phyloP scores from a whole-genome alignment of 2,113 vertebrate species.

The Ptilorrhoa leucosticta region DNA sequence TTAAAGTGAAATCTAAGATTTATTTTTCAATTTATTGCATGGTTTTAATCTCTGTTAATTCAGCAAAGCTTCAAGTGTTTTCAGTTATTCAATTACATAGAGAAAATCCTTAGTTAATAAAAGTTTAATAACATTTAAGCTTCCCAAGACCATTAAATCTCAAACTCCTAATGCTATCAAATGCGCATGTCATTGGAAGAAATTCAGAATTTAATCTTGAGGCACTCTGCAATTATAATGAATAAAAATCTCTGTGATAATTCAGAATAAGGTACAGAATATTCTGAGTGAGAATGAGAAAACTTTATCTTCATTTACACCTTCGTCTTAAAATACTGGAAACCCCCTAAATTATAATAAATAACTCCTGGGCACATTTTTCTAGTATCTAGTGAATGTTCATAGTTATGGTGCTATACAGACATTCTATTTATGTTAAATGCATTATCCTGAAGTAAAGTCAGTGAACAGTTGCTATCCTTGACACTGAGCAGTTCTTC shows the following conservation, averaged over 20 bases:
- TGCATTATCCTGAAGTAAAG: not conserved
- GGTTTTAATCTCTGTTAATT: constrained; percentile 57
- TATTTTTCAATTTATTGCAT: constrained; percentile 29
- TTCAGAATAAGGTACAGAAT: constrained; percentile 17
- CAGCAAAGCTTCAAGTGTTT: constrained; percentile 42
- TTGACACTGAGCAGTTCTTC: not conserved
- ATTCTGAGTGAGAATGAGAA: constrained; percentile 1
- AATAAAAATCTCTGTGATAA: constrained; percentile 62
- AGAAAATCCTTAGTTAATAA: constrained; percentile 65
- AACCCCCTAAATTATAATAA: not conserved
- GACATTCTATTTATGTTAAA: not conserved
- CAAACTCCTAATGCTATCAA: constrained; percentile 55
- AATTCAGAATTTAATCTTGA: constrained; percentile 63
- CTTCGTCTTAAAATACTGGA: not conserved
- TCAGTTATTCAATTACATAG: constrained; percentile 60
- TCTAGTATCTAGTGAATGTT: not conserved
- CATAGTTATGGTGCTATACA: not conserved
- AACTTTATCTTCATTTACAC: constrained; percentile 53
- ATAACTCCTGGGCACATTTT: not conserved
- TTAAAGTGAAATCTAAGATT: not conserved
- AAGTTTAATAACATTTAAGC: constrained; percentile 66
- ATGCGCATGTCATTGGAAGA: constrained; percentile 44
- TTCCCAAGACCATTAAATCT: constrained; percentile 61
- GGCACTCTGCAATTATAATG: constrained; percentile 55
- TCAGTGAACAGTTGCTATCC: not conserved